phyloP scores from a whole-genome alignment of 2,888 invertebrate species.

The Nemurella pictetii region DNA sequence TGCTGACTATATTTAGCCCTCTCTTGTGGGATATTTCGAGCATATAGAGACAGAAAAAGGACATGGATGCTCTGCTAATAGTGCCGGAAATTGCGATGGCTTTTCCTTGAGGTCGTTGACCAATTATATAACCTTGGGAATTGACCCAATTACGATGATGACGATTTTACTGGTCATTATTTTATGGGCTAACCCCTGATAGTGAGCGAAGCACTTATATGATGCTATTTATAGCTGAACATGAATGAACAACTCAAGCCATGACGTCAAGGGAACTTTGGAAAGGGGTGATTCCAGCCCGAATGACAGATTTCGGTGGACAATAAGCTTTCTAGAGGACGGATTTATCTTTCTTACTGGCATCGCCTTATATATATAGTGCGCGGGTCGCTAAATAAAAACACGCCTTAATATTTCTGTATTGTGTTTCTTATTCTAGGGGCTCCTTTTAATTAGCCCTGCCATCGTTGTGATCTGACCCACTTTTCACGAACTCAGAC shows the following conservation, averaged over 20 bases:
- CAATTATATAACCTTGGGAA: constrained; percentile 8
- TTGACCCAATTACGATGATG: constrained; percentile 5
- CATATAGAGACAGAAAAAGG: not conserved
- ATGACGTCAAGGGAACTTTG: constrained; percentile 26
- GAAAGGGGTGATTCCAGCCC: not conserved
- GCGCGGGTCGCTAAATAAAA: not conserved
- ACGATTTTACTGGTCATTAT: constrained; percentile 7
- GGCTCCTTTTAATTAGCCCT: no score
- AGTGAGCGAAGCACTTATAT: not conserved
- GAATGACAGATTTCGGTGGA: not conserved
- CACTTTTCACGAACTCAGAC: not conserved
- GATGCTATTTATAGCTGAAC: constrained; percentile 8
- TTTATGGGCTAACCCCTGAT: not conserved
- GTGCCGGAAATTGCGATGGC: not conserved
- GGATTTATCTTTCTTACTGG: not conserved
- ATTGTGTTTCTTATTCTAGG: no score
- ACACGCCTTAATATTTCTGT: no score
- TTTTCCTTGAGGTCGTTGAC: not conserved
- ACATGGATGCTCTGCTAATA: not conserved
- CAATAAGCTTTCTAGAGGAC: not conserved
- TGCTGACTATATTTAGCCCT: not conserved
- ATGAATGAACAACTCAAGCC: constrained; percentile 12
- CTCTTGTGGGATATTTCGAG: not conserved
- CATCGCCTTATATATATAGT: not conserved
- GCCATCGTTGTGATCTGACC: no score